Conservation (phyloP, 2,113 vertebrate species). For the Pluvianellus socialis region DNA sequence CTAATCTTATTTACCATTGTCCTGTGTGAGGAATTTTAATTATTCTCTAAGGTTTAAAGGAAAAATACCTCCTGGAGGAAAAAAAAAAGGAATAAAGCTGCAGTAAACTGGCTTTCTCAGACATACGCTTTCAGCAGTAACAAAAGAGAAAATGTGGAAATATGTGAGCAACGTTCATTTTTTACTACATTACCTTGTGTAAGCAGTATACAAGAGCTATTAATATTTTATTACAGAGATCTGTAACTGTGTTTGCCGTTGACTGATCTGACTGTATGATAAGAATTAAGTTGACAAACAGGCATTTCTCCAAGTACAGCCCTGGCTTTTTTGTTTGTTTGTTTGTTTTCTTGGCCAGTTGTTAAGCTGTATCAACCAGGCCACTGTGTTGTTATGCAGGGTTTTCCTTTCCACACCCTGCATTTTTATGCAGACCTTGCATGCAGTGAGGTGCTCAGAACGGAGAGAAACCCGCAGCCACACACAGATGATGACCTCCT, state of each 20-base stretch:
- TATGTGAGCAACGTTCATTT: neutral
- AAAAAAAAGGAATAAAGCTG: neutral
- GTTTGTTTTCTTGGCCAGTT: neutral
- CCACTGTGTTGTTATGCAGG: neutral
- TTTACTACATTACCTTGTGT: neutral
- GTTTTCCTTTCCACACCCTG: neutral
- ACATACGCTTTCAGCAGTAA: neutral
- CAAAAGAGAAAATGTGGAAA: neutral
- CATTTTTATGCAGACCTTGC: rapidly evolving
- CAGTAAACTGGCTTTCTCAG: neutral
- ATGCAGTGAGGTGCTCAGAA: neutral
- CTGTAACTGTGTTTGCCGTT: neutral
- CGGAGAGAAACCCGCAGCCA: neutral
- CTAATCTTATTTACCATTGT: slow-evolving; percentile 28
- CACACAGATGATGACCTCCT: neutral
- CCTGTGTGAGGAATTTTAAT: neutral
- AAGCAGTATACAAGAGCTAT: neutral
- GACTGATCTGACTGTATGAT: neutral
- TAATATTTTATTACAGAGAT: slow-evolving; percentile 23
- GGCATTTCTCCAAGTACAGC: neutral
- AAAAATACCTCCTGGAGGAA: neutral
- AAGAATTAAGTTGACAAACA: neutral
- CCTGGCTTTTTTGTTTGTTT: neutral
- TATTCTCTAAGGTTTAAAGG: neutral
- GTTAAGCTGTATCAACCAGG: neutral